phyloP scores from a whole-genome alignment of 2,888 invertebrate species.

The Penaeus monodon region DNA sequence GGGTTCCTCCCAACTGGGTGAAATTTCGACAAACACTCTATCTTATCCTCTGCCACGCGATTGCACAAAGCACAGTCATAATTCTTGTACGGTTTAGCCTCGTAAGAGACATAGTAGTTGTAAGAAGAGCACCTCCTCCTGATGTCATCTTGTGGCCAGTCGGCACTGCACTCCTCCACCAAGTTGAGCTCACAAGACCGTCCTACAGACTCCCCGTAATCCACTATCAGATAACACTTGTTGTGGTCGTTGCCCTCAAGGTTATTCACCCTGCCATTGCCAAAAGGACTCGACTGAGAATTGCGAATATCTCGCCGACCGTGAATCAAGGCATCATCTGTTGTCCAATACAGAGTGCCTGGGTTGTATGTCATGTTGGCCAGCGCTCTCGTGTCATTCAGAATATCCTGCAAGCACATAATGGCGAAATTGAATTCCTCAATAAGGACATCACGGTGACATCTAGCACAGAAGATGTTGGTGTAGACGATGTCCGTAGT shows the following conservation, averaged over 20 bases:
- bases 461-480: slow-evolving; percentile 65
- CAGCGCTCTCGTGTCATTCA: neutral
- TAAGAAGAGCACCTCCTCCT: slow-evolving; percentile 23
- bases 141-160: neutral
- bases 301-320: neutral
- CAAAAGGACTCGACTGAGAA: no score
- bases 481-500: slow-evolving; percentile 51
- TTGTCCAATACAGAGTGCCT: slow-evolving; percentile 46
- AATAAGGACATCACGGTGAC: slow-evolving; percentile 56
- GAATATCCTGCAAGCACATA: slow-evolving; percentile 14
- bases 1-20: no score
- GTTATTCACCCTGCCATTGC: no score
- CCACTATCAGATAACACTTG: slow-evolving; percentile 4
- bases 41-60: neutral
- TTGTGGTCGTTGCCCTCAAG: no score
- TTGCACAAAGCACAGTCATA: slow-evolving; percentile 46
- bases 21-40: slow-evolving; percentile 19
- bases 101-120: slow-evolving; percentile 29
- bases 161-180: slow-evolving; percentile 2
- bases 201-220: neutral
- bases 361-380: slow-evolving; percentile 42
- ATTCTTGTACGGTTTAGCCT: slow-evolving; percentile 29
- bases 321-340: neutral
- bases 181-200: slow-evolving; percentile 22
- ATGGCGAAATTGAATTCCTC: slow-evolving; percentile 20